A percentile compares a stretch with the other conserved stretches of the same genome.
phyloP scores from a whole-genome alignment of 2,797 vertebrate genomes.

The Anguilla obscura region DNA sequence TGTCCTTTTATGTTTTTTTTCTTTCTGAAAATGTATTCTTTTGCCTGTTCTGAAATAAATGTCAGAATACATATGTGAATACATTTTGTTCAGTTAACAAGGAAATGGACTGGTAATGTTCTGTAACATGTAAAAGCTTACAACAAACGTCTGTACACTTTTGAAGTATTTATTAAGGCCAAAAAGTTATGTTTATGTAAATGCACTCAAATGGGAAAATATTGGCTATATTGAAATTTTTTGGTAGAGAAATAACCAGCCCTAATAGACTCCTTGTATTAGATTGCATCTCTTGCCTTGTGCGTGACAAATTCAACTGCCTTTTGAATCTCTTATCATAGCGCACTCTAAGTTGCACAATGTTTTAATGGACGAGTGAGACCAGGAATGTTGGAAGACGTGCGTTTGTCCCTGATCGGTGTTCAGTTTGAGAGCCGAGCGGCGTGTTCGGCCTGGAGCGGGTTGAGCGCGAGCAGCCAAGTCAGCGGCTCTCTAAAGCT shows the following conservation, averaged over 20 bases:
- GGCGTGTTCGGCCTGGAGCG: background rate
- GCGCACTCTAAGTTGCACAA: background rate
- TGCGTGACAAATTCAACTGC: background rate
- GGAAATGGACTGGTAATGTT: background rate
- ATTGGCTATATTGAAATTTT: background rate
- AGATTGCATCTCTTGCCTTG: background rate
- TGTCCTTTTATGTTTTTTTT: background rate
- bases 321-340: background rate
- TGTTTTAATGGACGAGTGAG: background rate
- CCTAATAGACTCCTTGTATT: background rate
- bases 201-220: background rate
- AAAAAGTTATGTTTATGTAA: background rate
- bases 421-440: background rate
- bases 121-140: background rate
- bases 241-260: background rate
- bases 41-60: background rate
- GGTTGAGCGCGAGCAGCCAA: background rate
- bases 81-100: background rate
- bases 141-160: background rate
- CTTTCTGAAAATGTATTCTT: background rate
- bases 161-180: background rate
- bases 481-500: constrained; percentile 33
- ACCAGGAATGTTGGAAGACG: background rate
- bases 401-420: background rate
- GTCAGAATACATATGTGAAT: background rate